Evolutionary conservation across 2,797 vertebrate genomes (phyloP).

Genomic region (Danio aesculapii): DNA sequence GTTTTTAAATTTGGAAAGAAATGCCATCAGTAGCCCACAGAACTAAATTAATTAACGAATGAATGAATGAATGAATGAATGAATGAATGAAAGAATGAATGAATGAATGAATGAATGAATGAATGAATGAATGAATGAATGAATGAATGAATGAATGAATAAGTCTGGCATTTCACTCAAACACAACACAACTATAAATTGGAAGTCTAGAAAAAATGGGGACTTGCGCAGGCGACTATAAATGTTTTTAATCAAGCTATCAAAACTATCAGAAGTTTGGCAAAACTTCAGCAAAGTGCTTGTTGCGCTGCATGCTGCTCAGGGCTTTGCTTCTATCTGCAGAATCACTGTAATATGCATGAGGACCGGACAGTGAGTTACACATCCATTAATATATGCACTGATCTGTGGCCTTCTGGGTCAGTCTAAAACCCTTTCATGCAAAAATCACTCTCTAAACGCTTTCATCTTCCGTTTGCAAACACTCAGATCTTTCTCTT

Average conservation of each 20-base stretch:
- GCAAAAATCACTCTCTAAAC: constrained; percentile 45
- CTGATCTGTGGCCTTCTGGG: constrained; percentile 54
- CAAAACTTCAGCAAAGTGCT: constrained; percentile 19
- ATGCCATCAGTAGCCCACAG: too few relatives aligned
- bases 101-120: too few relatives aligned
- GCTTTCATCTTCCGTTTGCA: constrained; percentile 56
- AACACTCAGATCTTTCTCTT: constrained; percentile 51
- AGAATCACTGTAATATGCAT: constrained; percentile 65
- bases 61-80: too few relatives aligned
- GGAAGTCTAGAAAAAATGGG: too few relatives aligned
- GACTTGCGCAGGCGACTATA: background rate
- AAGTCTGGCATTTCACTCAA: too few relatives aligned
- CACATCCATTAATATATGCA: constrained; percentile 25
- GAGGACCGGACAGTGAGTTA: constrained; percentile 67
- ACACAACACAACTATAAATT: too few relatives aligned
- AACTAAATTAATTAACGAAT: too few relatives aligned
- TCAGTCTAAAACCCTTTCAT: constrained; percentile 49
- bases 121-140: too few relatives aligned
- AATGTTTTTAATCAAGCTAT: background rate
- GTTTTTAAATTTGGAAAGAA: too few relatives aligned
- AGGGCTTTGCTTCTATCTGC: constrained; percentile 49
- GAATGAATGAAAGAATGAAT: too few relatives aligned
- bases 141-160: too few relatives aligned
- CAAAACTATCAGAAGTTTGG: constrained; percentile 13
- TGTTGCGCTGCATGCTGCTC: constrained; percentile 5